Base-by-base conservation (phyloP, 2,888 invertebrate species). In the Schrankia costaestrigalis region DNA sequence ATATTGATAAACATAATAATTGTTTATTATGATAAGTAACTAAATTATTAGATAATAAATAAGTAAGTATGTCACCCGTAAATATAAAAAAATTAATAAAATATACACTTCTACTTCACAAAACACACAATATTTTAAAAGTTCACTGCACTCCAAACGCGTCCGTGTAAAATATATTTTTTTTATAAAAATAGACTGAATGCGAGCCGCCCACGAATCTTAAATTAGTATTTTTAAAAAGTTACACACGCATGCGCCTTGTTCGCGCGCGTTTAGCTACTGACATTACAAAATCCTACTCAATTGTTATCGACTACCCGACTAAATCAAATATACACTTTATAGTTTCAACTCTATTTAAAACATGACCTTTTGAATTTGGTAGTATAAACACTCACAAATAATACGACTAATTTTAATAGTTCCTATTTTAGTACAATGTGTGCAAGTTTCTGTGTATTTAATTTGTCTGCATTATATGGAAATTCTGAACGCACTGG, bases 111-210 rank as follows among this genome's bases (percentile, higher is more conserved):
- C 39, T 42, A 50, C 31, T 41, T 42, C 26, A 49, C 23, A 45
- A 45, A 34, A 51, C 36, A 46, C 44, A 41, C 46, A 42, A 52
- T 57, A 60, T 56, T 53, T 61, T 56, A 53, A 59, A 49, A 63
- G 79, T 64, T 78, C 83, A 85, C 85, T 83, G 80, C 80, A 84
- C 83, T 83, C 74, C 66, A 58, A 56, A 63, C 38, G 40, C n/a
- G 34, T 41, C 38, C 51, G 44, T 52, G 40, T 37, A 51, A 54
- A 58, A 63, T 59, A 56, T 61, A n/a, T 21, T 25, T 65, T 64
- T 66, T 71, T 64, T 54, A 62, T 66, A 65, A 66, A 75, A 75
- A 78, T 78, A 75, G 73, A 56, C 36, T 34, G 52, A 57, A 57
- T 71, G 58, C 61, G 57, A 56, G 53, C 59, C 64, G 60, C 69